These are phyloP conservation scores for Amblyopsis rosae DNA, from an alignment of 2,113 vertebrate species.

Conservation along the genomic window DNA sequence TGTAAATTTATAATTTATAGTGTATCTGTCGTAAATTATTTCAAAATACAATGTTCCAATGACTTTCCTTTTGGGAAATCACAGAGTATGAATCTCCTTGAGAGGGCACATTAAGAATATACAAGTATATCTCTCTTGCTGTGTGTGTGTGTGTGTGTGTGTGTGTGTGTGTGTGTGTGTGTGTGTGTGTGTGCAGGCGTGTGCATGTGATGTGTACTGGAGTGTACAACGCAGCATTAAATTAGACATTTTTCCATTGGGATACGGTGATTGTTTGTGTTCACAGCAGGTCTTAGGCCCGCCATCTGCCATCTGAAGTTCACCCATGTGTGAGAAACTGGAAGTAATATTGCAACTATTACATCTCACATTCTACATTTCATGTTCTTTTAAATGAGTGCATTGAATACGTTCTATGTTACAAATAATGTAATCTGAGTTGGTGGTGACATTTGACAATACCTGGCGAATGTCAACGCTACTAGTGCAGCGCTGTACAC, in stretches of 20 bases:
- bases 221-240: slow-evolving; percentile 35
- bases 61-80: slow-evolving; percentile 9
- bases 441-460: slow-evolving; percentile 15
- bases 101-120: background rate
- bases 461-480: slow-evolving; percentile 3
- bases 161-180: slow-evolving; percentile 13
- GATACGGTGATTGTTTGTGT: slow-evolving; percentile 38
- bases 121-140: background rate
- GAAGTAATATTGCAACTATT: background rate
- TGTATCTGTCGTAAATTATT: no score
- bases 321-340: background rate
- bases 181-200: slow-evolving; percentile 1
- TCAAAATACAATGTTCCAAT: no score
- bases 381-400: slow-evolving; percentile 17
- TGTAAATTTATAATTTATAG: no score
- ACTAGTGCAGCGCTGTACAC: background rate
- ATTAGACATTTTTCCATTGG: slow-evolving; percentile 33
- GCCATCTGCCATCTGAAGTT: slow-evolving; percentile 57
- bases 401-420: slow-evolving; percentile 7
- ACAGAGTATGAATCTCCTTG: background rate
- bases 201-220: slow-evolving; percentile 1
- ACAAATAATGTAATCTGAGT: slow-evolving; percentile 21
- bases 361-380: background rate
- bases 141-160: background rate
- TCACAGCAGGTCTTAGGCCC: slow-evolving; percentile 37